Percentiles rank a stretch among this genome's conserved stretches.
Evolutionary conservation across 2,797 vertebrate species (phyloP).

Genomic region (Simalia tracyae): DNA sequence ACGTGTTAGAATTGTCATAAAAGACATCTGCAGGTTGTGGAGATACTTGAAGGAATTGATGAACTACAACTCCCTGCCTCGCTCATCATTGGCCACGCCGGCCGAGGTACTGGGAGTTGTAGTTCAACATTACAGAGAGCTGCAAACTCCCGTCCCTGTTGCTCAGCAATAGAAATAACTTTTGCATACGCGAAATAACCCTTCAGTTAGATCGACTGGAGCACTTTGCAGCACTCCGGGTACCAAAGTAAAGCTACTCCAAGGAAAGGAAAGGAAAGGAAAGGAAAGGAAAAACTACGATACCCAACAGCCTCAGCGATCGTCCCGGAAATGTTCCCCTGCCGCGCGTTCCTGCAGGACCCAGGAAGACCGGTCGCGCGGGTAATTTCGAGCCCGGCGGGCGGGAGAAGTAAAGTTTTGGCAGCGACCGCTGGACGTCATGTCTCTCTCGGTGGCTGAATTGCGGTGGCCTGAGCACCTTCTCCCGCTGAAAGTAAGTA

Average conservation of each 20-base stretch:
- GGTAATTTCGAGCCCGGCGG: conserved; percentile 28
- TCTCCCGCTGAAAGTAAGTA: conserved; percentile 45
- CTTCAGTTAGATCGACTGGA: no score
- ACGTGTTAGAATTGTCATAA: not conserved
- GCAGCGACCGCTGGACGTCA: not conserved
- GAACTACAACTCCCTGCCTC: not conserved
- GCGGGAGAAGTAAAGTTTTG: no score
- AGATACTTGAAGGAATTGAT: no score
- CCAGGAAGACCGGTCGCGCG: conserved; percentile 12
- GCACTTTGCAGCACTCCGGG: no score
- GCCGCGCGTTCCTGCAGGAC: no score
- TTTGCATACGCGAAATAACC: no score
- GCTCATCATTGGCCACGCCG: not conserved
- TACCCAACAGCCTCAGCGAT: conserved; percentile 7
- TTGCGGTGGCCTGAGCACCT: conserved; percentile 38
- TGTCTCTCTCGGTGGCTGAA: not conserved
- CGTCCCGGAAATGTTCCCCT: not conserved
- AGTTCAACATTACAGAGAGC: not conserved
- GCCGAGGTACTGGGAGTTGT: not conserved
- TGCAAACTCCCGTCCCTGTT: no score
- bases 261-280: not conserved
- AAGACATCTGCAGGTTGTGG: no score
- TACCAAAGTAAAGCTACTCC: no score
- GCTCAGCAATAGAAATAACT: no score
- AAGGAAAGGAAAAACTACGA: conserved; percentile 23